These are phyloP conservation scores for Caenorhabditis remanei DNA, from an alignment of 1,140 invertebrate genomes.

Conservation along the genomic window DNA sequence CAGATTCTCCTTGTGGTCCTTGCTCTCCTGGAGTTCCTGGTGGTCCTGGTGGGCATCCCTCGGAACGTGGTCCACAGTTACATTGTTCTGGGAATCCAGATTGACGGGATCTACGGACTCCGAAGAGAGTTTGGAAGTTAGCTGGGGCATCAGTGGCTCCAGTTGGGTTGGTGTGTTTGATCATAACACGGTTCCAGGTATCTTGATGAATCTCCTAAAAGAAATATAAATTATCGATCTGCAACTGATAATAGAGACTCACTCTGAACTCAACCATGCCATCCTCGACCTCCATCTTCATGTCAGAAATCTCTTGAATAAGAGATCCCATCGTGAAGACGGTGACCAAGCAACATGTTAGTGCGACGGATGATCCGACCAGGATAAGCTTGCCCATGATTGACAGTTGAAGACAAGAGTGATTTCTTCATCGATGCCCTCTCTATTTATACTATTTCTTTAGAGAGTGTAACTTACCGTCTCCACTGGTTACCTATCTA, in stretches of 20 bases:
- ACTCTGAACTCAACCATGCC: conserved; percentile 46
- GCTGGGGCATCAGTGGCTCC: conserved; percentile 35
- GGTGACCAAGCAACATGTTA: conserved; percentile 34
- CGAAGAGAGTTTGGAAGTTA: conserved; percentile 52
- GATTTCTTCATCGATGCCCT: not conserved
- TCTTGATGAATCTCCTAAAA: conserved; percentile 32
- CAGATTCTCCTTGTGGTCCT: conserved; percentile 45
- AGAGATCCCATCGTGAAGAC: conserved; percentile 53
- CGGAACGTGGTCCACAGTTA: conserved; percentile 63
- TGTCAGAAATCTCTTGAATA: conserved; percentile 48
- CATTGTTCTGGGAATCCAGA: conserved; percentile 58
- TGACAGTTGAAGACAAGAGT: conserved; percentile 52
- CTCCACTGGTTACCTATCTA: conserved; percentile 50
- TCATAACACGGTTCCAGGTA: conserved; percentile 25
- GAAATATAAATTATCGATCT: not conserved
- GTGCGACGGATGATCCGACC: conserved; percentile 28
- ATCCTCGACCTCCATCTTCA: conserved; percentile 37
- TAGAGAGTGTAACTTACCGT: conserved; percentile 30
- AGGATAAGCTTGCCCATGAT: conserved; percentile 52
- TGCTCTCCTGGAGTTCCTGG: conserved; percentile 66
- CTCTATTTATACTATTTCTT: not conserved
- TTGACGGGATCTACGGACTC: conserved; percentile 46
- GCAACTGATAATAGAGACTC: not conserved
- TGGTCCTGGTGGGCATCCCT: conserved; percentile 66
- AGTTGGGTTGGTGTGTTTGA: conserved; percentile 42